A percentile compares a stretch with the other conserved stretches of the same genome.
Conservation (phyloP, 2,113 vertebrate genomes). For the Carassius auratus region DNA sequence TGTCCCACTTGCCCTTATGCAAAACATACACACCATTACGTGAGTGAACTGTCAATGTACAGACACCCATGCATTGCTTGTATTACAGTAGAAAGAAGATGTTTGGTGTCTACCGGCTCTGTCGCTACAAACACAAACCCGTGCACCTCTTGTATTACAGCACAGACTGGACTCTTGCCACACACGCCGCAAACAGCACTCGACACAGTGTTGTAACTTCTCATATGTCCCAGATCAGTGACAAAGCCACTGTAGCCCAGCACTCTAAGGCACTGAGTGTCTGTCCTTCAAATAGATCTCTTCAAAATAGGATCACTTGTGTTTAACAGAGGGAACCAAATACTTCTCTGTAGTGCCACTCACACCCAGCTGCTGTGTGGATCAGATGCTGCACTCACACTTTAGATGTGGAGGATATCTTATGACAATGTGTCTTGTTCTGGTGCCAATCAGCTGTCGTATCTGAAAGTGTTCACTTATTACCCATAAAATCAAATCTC, state of each 20-base stretch:
- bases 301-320: conserved; percentile 25
- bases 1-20: conserved; percentile 26
- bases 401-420: conserved; percentile 11
- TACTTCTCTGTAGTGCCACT: conserved; percentile 17
- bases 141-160: background rate
- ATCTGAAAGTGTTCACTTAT: background rate
- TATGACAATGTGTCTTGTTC: background rate
- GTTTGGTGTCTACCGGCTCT: background rate
- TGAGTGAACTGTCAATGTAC: background rate
- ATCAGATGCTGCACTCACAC: background rate
- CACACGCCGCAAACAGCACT: background rate
- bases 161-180: background rate
- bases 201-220: conserved; percentile 3
- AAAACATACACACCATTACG: background rate
- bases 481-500: background rate
- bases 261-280: background rate
- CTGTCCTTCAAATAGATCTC: conserved; percentile 9
- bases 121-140: background rate
- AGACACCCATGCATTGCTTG: background rate
- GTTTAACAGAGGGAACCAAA: conserved; percentile 13
- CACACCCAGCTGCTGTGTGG: background rate
- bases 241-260: background rate
- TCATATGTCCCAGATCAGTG: conserved; percentile 26
- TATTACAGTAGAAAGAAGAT: background rate
- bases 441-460: background rate